These are phyloP conservation scores for Polydrusus tereticollis DNA, from an alignment of 2,888 invertebrate species.

Conservation along the genomic window DNA sequence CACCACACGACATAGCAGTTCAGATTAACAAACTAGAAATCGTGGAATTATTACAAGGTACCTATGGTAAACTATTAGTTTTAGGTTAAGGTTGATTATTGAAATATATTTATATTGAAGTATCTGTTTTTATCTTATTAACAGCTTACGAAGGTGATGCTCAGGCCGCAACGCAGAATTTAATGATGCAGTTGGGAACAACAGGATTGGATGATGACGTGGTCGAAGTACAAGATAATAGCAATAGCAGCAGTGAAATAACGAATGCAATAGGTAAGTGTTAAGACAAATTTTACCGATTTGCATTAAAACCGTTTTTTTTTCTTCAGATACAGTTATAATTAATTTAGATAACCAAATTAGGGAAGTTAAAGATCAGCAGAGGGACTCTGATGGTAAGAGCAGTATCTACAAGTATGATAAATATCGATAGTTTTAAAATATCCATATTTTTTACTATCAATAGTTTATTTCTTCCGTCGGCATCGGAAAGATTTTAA, in stretches of 20 bases:
- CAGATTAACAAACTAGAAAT: conserved; percentile 76
- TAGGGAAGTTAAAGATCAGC: neutral
- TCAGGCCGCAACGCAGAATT: conserved; percentile 27
- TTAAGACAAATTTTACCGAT: too few relatives aligned
- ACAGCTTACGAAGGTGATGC: conserved; percentile 32
- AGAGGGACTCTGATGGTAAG: neutral
- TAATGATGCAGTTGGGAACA: conserved; percentile 34
- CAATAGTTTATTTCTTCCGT: too few relatives aligned
- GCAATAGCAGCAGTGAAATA: conserved; percentile 4
- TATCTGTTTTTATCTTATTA: conserved; percentile 12
- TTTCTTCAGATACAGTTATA: conserved; percentile 24
- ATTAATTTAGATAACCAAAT: conserved; percentile 12
- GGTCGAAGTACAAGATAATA: neutral
- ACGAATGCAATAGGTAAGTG: conserved; percentile 20
- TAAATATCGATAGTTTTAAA: too few relatives aligned
- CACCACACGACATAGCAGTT: conserved; percentile 76
- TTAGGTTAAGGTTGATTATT: too few relatives aligned
- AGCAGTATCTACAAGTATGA: too few relatives aligned
- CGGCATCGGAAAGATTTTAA: too few relatives aligned
- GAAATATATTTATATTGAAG: neutral
- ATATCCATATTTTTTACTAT: too few relatives aligned
- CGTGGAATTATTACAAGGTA: conserved; percentile 70
- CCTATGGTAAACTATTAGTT: too few relatives aligned
- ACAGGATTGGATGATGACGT: conserved; percentile 10
- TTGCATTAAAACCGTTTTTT: neutral